These are phyloP conservation scores for Bombycilla garrulus DNA, from an alignment of 2,113 vertebrate genomes.

Conservation along the genomic window DNA sequence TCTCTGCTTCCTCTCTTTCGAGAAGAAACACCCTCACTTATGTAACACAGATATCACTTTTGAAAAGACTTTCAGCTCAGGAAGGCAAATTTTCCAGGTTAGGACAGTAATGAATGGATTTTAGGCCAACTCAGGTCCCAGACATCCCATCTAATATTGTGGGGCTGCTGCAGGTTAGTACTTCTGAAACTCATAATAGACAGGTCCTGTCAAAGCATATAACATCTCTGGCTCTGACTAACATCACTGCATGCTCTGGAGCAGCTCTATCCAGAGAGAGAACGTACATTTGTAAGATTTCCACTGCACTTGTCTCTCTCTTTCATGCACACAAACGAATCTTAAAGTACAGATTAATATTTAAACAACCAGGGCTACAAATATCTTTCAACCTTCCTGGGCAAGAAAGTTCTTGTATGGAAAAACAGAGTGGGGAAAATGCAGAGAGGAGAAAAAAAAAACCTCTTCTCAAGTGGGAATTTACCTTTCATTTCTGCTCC, in stretches of 20 bases:
- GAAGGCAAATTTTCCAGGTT: slow-evolving; percentile 5
- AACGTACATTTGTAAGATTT: slow-evolving; percentile 31
- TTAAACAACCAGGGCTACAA: slow-evolving; percentile 29
- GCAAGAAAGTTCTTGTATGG: neutral
- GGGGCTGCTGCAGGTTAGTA: slow-evolving; percentile 31
- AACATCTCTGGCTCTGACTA: slow-evolving; percentile 18
- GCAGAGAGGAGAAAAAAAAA: neutral
- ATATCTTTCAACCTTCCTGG: neutral
- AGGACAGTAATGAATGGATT: slow-evolving; percentile 1
- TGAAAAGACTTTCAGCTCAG: slow-evolving; percentile 35
- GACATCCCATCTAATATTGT: neutral
- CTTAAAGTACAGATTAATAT: slow-evolving; percentile 39
- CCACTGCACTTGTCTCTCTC: neutral
- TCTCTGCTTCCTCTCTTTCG: neutral
- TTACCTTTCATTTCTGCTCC: slow-evolving; percentile 6
- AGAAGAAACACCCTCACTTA: neutral
- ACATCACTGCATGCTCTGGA: neutral
- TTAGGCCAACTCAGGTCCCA: slow-evolving; percentile 23
- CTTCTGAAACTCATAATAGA: slow-evolving; percentile 44
- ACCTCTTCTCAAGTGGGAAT: neutral
- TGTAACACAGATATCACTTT: neutral
- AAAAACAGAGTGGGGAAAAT: neutral
- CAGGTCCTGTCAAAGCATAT: slow-evolving; percentile 41
- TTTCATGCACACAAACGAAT: neutral
- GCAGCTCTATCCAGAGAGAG: neutral